A percentile compares a stretch with the other conserved stretches of the same genome.
Evolutionary conservation across 2,113 vertebrate genomes (phyloP).

Genomic region (Fulmarus glacialis): DNA sequence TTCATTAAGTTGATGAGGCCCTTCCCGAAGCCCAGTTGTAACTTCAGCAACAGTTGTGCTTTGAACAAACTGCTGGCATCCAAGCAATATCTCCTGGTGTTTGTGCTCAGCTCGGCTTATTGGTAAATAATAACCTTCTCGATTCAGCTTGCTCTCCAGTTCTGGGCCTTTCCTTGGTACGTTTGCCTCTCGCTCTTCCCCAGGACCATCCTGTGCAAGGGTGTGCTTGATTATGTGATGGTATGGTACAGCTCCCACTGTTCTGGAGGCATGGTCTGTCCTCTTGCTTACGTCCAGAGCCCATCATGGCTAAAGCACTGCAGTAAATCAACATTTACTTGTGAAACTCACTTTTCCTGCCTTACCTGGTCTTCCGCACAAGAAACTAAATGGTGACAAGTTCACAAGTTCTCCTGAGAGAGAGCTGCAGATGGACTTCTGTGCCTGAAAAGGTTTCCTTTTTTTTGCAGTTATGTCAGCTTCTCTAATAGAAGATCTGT

Average conservation of each 20-base stretch:
- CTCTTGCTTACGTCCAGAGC: background rate
- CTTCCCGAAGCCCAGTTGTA: background rate
- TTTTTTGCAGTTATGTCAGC: background rate
- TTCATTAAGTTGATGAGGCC: background rate
- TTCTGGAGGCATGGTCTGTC: background rate
- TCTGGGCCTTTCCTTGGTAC: background rate
- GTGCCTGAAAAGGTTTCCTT: background rate
- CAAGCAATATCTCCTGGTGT: background rate
- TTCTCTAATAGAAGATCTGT: background rate
- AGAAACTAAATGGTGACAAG: background rate
- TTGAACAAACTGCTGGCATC: background rate
- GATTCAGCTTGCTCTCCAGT: background rate
- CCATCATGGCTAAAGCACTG: background rate
- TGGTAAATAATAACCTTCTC: background rate
- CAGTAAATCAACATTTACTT: background rate
- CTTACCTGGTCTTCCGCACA: background rate
- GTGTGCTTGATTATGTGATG: background rate
- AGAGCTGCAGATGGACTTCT: background rate
- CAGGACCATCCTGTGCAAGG: background rate
- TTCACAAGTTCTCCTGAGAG: background rate
- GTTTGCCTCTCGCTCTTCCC: background rate
- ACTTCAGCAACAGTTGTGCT: background rate
- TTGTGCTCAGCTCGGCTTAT: background rate
- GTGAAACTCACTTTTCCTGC: background rate
- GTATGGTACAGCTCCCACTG: rapidly evolving